Evolutionary conservation across 2,888 invertebrate genomes (phyloP).

Genomic region (Mycalesis mineus): DNA sequence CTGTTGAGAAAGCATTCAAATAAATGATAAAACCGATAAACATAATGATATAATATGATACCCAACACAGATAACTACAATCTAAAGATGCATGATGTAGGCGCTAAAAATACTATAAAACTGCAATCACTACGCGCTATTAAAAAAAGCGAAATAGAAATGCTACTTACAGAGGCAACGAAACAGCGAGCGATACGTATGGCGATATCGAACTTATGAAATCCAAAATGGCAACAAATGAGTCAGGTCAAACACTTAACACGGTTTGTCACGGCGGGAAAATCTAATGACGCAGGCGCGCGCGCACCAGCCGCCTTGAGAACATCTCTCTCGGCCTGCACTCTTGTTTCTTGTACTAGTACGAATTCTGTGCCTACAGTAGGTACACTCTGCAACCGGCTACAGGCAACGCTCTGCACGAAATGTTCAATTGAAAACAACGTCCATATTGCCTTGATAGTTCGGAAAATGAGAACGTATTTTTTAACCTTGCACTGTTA

Average conservation of each 20-base stretch:
- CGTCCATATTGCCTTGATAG: constrained; percentile 22
- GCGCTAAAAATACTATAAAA: not conserved
- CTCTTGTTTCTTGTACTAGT: too few species aligned
- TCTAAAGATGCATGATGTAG: not conserved
- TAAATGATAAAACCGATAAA: not conserved
- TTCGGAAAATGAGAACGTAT: constrained; percentile 52
- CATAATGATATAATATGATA: not conserved
- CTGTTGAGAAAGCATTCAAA: not conserved
- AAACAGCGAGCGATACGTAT: not conserved
- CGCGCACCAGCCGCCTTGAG: constrained; percentile 23
- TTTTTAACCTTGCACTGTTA: constrained; percentile 35
- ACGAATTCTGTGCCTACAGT: not conserved
- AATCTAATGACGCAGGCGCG: constrained; percentile 32
- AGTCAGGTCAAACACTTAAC: constrained; percentile 21
- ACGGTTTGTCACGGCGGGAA: constrained; percentile 31
- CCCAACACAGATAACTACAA: not conserved
- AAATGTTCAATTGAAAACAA: constrained; percentile 28
- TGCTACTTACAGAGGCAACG: constrained; percentile 7
- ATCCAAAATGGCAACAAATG: constrained; percentile 23
- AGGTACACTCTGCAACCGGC: not conserved
- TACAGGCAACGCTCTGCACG: constrained; percentile 4
- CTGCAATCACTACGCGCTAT: not conserved
- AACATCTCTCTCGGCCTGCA: constrained; percentile 14
- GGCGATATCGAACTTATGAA: constrained; percentile 17
- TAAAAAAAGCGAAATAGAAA: not conserved